These are phyloP conservation scores for Anoplolepis gracilipes DNA, from an alignment of 1,140 invertebrate genomes.

Conservation along the genomic window DNA sequence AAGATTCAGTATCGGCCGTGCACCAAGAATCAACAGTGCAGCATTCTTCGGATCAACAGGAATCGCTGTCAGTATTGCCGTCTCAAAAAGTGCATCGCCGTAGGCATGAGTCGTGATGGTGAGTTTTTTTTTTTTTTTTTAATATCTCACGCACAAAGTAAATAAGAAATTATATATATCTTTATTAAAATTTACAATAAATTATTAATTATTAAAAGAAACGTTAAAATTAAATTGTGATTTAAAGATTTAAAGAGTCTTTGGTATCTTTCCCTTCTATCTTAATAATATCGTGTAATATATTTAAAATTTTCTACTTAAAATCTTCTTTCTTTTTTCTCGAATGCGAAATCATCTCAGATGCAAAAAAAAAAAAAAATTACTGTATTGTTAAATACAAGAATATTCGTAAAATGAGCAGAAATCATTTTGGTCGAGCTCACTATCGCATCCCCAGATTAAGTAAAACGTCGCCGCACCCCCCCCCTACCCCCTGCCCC, in stretches of 20 bases:
- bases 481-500: no score
- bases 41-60: constrained; percentile 97
- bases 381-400: neutral
- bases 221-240: neutral
- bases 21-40: constrained; percentile 99
- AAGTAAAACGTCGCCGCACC: neutral
- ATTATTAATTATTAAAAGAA: neutral
- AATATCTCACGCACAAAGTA: no score
- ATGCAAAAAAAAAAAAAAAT: neutral
- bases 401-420: neutral
- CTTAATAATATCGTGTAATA: neutral
- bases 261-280: no score
- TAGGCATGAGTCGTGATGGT: constrained; percentile 99
- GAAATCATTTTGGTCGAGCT: neutral
- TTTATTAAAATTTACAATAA: neutral
- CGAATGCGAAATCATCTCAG: neutral
- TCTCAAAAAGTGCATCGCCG: constrained; percentile 98
- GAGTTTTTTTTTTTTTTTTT: no score
- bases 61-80: constrained; percentile 99
- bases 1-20: constrained; percentile 99
- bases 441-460: neutral
- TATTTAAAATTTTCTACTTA: no score
- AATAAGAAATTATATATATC: no score
- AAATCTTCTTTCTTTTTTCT: neutral
- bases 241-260: neutral